A percentile compares a stretch with the other conserved stretches of the same genome.
Evolutionary conservation across 2,888 invertebrate genomes (phyloP).

Genomic region (Mimas tiliae): DNA sequence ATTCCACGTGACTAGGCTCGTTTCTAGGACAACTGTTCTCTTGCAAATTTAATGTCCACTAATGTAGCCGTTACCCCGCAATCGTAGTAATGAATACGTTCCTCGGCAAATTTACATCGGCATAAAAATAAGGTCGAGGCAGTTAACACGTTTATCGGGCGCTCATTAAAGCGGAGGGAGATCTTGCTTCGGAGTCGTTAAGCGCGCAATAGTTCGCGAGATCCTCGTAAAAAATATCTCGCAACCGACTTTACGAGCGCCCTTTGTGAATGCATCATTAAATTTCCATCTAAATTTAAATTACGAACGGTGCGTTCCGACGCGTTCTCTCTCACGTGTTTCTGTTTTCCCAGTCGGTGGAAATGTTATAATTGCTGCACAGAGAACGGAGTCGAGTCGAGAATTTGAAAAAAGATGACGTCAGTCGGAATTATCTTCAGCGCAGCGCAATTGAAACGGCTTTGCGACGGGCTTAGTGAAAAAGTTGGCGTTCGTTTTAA

Average conservation of each 20-base stretch:
- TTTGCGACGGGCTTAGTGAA: slow-evolving; percentile 85
- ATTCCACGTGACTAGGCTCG: slow-evolving; percentile 40
- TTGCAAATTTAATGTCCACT: slow-evolving; percentile 53
- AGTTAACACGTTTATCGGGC: slow-evolving; percentile 85
- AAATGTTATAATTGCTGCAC: slow-evolving; percentile 85
- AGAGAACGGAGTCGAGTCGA: slow-evolving; percentile 80
- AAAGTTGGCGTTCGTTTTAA: slow-evolving; percentile 85
- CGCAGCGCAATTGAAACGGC: slow-evolving; percentile 85
- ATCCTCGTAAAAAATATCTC: slow-evolving; percentile 85
- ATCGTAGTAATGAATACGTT: slow-evolving; percentile 79
- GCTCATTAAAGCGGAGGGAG: slow-evolving; percentile 84
- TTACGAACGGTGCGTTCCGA: slow-evolving; percentile 80
- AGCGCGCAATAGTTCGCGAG: slow-evolving; percentile 85
- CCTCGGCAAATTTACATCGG: slow-evolving; percentile 82
- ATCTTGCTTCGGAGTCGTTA: slow-evolving; percentile 85
- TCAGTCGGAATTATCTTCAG: slow-evolving; percentile 85
- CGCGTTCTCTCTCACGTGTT: slow-evolving; percentile 80
- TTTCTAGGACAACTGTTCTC: slow-evolving; percentile 46
- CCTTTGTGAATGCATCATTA: slow-evolving; percentile 85
- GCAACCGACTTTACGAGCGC: slow-evolving; percentile 84
- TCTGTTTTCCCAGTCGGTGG: slow-evolving; percentile 83
- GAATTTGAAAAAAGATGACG: slow-evolving; percentile 85
- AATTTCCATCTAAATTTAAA: slow-evolving; percentile 85
- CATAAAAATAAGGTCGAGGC: slow-evolving; percentile 84
- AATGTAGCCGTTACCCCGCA: slow-evolving; percentile 59